Percentiles rank a stretch among this genome's conserved stretches.
Conservation (phyloP, 2,888 invertebrate species). For the Epiblema foenella region DNA sequence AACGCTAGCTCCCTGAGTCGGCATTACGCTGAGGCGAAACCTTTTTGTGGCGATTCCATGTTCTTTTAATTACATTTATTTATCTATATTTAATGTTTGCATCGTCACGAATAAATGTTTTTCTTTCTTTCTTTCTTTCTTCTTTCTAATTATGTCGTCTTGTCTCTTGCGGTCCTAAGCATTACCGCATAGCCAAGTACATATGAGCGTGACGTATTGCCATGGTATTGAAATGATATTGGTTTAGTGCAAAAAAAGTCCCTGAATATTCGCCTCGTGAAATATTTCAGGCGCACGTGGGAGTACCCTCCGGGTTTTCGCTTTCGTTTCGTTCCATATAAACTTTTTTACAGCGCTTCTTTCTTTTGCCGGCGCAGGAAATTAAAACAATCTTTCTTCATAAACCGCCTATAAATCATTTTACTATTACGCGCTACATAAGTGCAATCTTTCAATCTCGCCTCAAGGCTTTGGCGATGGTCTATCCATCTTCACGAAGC, state of each 20-base stretch:
- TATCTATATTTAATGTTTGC: too few species aligned
- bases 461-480: constrained; percentile 48
- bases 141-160: too few species aligned
- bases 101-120: too few species aligned
- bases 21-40: too few species aligned
- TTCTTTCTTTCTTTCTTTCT: too few species aligned
- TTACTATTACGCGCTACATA: constrained; percentile 39
- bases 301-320: constrained; percentile 11
- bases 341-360: constrained; percentile 30
- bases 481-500: background rate
- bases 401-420: constrained; percentile 42
- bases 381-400: constrained; percentile 45
- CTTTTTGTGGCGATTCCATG: too few species aligned
- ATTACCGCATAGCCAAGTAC: too few species aligned
- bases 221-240: background rate
- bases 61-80: too few species aligned
- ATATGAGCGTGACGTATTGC: background rate
- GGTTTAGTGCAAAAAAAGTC: background rate
- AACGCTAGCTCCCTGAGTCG: too few species aligned
- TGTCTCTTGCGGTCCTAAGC: too few species aligned
- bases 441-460: constrained; percentile 58
- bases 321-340: constrained; percentile 22
- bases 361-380: constrained; percentile 38
- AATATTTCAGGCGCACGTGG: constrained; percentile 15
- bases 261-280: constrained; percentile 8